Evolutionary conservation across 2,113 vertebrate genomes (phyloP).

Genomic region (Epinephelus fuscoguttatus): DNA sequence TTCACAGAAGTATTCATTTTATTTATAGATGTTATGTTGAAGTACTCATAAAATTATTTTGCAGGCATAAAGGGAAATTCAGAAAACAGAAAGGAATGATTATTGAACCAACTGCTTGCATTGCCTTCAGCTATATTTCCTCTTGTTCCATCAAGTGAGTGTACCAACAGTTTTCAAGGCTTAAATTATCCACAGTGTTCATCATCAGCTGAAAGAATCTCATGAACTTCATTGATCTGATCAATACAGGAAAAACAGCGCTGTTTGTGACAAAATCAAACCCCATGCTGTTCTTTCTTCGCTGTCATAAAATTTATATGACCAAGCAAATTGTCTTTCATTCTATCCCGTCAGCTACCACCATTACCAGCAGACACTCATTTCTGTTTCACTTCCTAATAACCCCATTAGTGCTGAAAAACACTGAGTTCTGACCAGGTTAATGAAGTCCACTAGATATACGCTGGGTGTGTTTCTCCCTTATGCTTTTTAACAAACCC

Average conservation of each 20-base stretch:
- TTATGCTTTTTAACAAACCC: neutral
- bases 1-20: neutral
- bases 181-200: conserved; percentile 17
- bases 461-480: neutral
- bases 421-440: conserved; percentile 8
- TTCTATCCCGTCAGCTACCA: neutral
- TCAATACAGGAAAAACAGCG: conserved; percentile 27
- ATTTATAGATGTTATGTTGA: conserved; percentile 6
- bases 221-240: conserved; percentile 11
- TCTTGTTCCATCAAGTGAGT: conserved; percentile 14
- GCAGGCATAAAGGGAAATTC: neutral
- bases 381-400: conserved; percentile 28
- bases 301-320: conserved; percentile 9
- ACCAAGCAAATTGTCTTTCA: conserved; percentile 18
- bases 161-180: neutral
- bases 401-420: conserved; percentile 38
- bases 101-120: conserved; percentile 15
- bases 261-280: conserved; percentile 29
- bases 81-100: conserved; percentile 13
- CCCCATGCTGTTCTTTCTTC: conserved; percentile 1
- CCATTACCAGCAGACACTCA: neutral
- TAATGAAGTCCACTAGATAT: neutral
- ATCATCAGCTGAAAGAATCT: conserved; percentile 19
- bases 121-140: conserved; percentile 1
- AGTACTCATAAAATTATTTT: neutral